These are phyloP conservation scores for Cranoglanis bouderius DNA, from an alignment of 2,113 vertebrate species.

Conservation along the genomic window DNA sequence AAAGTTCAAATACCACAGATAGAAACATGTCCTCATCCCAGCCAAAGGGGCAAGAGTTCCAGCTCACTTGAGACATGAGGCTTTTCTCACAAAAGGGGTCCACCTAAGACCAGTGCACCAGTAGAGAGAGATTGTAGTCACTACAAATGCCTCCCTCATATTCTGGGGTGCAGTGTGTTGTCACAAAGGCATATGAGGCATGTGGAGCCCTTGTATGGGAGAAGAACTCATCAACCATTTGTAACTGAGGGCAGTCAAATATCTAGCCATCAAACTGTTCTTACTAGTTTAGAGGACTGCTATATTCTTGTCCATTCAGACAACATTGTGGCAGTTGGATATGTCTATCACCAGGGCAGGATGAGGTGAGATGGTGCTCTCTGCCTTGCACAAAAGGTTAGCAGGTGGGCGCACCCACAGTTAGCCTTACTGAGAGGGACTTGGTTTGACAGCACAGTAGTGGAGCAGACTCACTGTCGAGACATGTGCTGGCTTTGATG, in stretches of 20 bases:
- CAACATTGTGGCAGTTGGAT: neutral
- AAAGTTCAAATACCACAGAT: neutral
- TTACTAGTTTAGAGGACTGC: neutral
- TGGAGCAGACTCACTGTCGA: neutral
- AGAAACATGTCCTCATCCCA: neutral
- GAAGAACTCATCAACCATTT: neutral
- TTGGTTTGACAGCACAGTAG: neutral
- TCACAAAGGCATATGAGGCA: neutral
- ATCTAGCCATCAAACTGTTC: neutral
- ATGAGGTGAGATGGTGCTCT: neutral
- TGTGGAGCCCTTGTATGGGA: neutral
- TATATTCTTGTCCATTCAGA: neutral
- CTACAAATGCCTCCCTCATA: neutral
- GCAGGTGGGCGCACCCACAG: neutral
- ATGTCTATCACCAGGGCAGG: neutral
- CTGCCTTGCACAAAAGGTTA: neutral
- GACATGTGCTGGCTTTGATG: neutral
- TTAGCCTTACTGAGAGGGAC: neutral
- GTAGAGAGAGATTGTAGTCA: neutral
- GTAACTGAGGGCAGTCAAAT: neutral
- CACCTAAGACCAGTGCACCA: neutral
- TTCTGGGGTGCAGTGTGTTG: neutral
- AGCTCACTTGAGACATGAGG: neutral
- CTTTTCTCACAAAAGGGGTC: neutral
- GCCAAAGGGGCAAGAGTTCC: neutral